phyloP scores from a whole-genome alignment of 2,888 invertebrate genomes.

The Drosophila niveifrons region DNA sequence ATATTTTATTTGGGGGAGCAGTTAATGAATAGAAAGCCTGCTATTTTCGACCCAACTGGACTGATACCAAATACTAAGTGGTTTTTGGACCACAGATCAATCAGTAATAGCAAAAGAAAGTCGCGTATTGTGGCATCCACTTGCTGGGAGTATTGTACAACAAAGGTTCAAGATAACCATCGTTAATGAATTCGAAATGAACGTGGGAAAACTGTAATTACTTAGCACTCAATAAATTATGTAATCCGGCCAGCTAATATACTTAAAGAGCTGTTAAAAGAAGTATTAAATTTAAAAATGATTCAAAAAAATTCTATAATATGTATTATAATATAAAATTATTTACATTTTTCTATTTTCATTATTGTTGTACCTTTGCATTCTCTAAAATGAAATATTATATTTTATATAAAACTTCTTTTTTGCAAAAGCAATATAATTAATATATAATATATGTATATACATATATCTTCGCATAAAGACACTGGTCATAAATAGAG shows the following conservation, averaged over 20 bases:
- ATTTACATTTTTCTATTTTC: too few species aligned
- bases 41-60: slow-evolving; percentile 28
- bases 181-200: slow-evolving; percentile 36
- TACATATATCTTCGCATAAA: too few species aligned
- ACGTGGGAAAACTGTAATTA: slow-evolving; percentile 48
- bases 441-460: too few species aligned
- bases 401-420: too few species aligned
- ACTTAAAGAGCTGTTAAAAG: background rate
- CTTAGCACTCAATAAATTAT: slow-evolving; percentile 13
- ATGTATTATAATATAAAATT: too few species aligned
- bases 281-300: too few species aligned
- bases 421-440: too few species aligned
- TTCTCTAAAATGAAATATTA: too few species aligned
- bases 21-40: slow-evolving; percentile 62
- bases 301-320: too few species aligned
- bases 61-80: slow-evolving; percentile 56
- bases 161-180: slow-evolving; percentile 35
- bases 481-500: too few species aligned
- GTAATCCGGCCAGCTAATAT: background rate
- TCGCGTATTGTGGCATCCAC: slow-evolving; percentile 39
- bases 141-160: slow-evolving; percentile 13
- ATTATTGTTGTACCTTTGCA: too few species aligned
- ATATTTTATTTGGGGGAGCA: slow-evolving; percentile 19
- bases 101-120: slow-evolving; percentile 68
- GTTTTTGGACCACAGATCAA: slow-evolving; percentile 55